Conservation (phyloP, 2,113 vertebrate species). For the Oncorhynchus masou region DNA sequence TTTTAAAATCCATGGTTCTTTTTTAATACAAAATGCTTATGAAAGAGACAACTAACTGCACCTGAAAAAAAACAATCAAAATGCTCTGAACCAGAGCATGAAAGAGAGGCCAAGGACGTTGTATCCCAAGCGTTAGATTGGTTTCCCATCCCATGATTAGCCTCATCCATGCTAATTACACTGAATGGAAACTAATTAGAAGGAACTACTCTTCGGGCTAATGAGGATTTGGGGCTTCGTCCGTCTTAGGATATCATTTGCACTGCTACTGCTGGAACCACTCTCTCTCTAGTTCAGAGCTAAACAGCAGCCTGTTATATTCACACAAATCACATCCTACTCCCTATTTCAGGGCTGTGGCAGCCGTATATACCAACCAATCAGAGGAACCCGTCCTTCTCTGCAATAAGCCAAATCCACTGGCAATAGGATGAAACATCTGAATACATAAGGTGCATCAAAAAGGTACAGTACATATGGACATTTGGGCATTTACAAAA, state of each 20-base stretch:
- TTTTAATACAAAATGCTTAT: slow-evolving; percentile 40
- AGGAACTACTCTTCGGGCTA: slow-evolving; percentile 91
- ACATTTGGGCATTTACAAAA: background rate
- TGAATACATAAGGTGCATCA: slow-evolving; percentile 35
- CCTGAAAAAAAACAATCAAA: slow-evolving; percentile 48
- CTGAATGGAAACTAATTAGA: slow-evolving; percentile 97
- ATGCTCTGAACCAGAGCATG: slow-evolving; percentile 70
- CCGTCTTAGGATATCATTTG: slow-evolving; percentile 83
- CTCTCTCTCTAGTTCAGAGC: slow-evolving; percentile 17
- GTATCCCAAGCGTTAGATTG: slow-evolving; percentile 90
- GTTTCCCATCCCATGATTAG: slow-evolving; percentile 97
- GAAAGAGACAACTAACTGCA: slow-evolving; percentile 49
- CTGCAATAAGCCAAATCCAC: background rate
- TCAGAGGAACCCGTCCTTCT: background rate
- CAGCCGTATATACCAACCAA: slow-evolving; percentile 10
- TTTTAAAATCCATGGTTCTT: slow-evolving; percentile 17
- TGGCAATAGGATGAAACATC: slow-evolving; percentile 6
- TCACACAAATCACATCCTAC: background rate
- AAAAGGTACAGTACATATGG: background rate
- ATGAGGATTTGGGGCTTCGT: slow-evolving; percentile 90
- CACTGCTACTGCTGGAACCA: slow-evolving; percentile 61
- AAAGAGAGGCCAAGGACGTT: slow-evolving; percentile 94
- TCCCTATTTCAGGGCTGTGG: background rate
- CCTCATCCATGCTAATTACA: slow-evolving; percentile 86
- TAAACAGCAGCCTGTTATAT: slow-evolving; percentile 20